These are phyloP conservation scores for Ophioninae sp. DNA, from an alignment of 2,888 invertebrate genomes.

Conservation along the genomic window DNA sequence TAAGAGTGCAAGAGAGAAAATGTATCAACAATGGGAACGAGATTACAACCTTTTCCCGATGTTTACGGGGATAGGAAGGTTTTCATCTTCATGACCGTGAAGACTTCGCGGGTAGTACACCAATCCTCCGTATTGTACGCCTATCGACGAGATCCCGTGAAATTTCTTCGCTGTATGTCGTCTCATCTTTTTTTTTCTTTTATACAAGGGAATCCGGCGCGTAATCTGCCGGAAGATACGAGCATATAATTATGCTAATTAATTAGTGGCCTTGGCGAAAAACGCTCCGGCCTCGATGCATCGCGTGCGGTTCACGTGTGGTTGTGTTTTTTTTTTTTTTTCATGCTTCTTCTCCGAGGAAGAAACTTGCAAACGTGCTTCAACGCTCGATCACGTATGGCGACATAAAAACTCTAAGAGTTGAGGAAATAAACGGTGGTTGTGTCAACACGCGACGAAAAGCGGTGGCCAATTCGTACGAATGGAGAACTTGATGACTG, in stretches of 20 bases:
- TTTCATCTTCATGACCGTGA: conserved; percentile 46
- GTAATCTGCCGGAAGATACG: conserved; percentile 45
- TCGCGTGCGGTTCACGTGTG: not conserved
- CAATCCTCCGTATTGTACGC: not conserved
- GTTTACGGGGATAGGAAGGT: conserved; percentile 61
- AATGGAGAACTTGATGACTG: no score
- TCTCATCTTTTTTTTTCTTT: not conserved
- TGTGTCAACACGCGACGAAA: no score
- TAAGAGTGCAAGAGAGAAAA: not conserved
- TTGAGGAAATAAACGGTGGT: no score
- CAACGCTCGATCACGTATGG: not conserved
- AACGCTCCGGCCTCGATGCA: not conserved
- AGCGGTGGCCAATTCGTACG: no score
- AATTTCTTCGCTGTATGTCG: conserved; percentile 2
- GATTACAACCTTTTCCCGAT: conserved; percentile 63
- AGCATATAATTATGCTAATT: conserved; percentile 58
- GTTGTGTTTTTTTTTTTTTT: not conserved
- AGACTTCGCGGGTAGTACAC: conserved; percentile 25
- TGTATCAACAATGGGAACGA: conserved; percentile 49
- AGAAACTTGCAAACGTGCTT: not conserved
- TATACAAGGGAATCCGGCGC: conserved; percentile 14
- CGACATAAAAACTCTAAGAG: no score
- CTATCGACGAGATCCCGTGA: not conserved
- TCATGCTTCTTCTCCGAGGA: not conserved
- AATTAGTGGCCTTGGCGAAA: conserved; percentile 38